Base-by-base conservation (phyloP, 2,113 vertebrate species). In the Carlito syrichta region DNA sequence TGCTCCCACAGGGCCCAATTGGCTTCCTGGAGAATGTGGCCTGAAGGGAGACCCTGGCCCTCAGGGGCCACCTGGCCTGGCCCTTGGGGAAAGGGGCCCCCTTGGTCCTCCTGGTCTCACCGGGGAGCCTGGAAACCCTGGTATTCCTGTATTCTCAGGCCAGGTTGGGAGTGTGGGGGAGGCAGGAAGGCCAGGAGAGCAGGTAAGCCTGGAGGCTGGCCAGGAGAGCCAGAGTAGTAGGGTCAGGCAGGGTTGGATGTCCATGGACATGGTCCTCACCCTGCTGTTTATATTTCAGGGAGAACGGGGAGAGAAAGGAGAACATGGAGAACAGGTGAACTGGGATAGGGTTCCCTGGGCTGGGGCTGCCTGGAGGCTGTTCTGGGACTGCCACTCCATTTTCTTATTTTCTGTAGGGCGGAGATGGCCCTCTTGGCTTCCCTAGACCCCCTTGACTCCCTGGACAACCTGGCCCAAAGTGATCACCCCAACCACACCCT, bases 81-180 rank as follows among this genome's bases (percentile, higher is more conserved):
- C 99, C 4, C 98, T 99, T 40, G 99, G 99, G 3, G 99, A 99
- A 82, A 98, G 98, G 73, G 99, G 99, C 30, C 97, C 98, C 0
- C 98, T 99, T 95, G 99, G 99, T 52, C 98, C 98, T 0, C 90
- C 99, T 0, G 99, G 99, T 32, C 98, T 99, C 95, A 97, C 99
- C 0, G 99, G 99, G 58, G 99, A 99, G 60, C 98, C 99, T 40
- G 99, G 99, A 63, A 99, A 99, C 94, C 99, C 99, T 2, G 99
- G 99, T 54, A 99, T 99, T 98, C 99, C 99, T 0, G 99, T 99
- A 40, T 97, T 99, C 88, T 99, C 99, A 0, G 99, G 99, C 68
- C 98, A 98, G 81, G 98, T 99, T 2, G 99, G 99, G 73, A 98
- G 99, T 95, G 97, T 98, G 0, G 99, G 99, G 54, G 99, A 99